Evolutionary conservation across 2,888 invertebrate genomes (phyloP), one percentile per base, ranked within the genome.

Genomic region (Panorpa germanica): DNA sequence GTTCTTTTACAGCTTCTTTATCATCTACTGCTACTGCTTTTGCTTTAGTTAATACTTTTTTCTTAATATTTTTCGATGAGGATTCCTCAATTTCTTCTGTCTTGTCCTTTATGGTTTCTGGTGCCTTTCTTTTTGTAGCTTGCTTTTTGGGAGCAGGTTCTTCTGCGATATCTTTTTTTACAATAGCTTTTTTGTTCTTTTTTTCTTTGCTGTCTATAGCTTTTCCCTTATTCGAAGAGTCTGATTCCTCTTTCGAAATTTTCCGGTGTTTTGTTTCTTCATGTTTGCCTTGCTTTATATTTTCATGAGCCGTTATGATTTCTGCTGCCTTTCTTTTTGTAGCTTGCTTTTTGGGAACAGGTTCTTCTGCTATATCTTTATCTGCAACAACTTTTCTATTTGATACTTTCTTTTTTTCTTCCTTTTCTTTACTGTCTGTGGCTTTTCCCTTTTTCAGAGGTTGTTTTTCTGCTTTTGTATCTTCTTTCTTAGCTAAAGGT

Each of bases 291-390:
- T 53, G 39, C 53, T 55, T 34, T 39, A 42, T 15, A 43, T 44
- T 41, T 51, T 56, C 29, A 45, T 43, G n/a, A n/a, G n/a, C n/a
- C 38, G 51, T 57, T 38, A 52, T 58, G 6, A 46, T 38, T 8
- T 45, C 43, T 24, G 48, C 41, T 20, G 39, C 43, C 20, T 46
- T 49, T 10, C 49, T 48, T 9, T 45, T 44, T 5, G 49, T 50
- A 11, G 43, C 45, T 44, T 57, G 57, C 38, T 53, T 57, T 2
- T 44, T 49, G 29, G 41, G 45, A 37, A 46, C 47, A 39, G 54
- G 56, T 33, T 47, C 49, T 16, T 50, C 49, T 29, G 31, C 33
- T 19, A 34, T 33, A 12, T 31, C 38, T 35, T 35, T 30, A 31
- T 7, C 25, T 28, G 23, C 34, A 28, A 30, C 24, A 44, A 35